A percentile compares a stretch with the other conserved stretches of the same genome.
Conservation (phyloP, 2,797 vertebrate genomes). For the Gambelia wislizenii region DNA sequence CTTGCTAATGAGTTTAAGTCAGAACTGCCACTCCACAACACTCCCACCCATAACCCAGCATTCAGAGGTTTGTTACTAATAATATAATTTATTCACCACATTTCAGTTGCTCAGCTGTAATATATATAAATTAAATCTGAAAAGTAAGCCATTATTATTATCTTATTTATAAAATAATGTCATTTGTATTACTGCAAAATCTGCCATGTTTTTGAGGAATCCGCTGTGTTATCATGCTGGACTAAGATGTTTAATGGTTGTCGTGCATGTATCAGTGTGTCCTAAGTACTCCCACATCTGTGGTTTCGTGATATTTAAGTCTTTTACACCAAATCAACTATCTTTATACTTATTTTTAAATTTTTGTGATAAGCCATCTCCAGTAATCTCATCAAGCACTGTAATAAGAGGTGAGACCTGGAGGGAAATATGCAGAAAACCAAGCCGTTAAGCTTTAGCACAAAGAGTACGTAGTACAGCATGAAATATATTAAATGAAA, state of each 20-base stretch:
- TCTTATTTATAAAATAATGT: neutral
- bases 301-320: neutral
- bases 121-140: neutral
- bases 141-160: neutral
- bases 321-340: neutral
- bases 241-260: neutral
- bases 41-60: neutral
- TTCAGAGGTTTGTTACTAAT: neutral
- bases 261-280: neutral
- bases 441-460: neutral
- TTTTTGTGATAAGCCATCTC: neutral
- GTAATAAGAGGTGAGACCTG: neutral
- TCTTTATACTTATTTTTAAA: constrained; percentile 6
- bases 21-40: too few relatives aligned
- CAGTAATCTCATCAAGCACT: neutral
- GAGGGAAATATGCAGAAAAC: neutral
- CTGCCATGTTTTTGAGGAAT: neutral
- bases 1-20: too few relatives aligned
- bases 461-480: neutral
- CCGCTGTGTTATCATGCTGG: neutral
- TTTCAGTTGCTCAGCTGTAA: neutral
- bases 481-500: neutral
- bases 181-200: neutral
- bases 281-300: neutral
- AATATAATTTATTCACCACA: neutral